Conservation (phyloP, 2,888 invertebrate species). For the Lottia gigantea region DNA sequence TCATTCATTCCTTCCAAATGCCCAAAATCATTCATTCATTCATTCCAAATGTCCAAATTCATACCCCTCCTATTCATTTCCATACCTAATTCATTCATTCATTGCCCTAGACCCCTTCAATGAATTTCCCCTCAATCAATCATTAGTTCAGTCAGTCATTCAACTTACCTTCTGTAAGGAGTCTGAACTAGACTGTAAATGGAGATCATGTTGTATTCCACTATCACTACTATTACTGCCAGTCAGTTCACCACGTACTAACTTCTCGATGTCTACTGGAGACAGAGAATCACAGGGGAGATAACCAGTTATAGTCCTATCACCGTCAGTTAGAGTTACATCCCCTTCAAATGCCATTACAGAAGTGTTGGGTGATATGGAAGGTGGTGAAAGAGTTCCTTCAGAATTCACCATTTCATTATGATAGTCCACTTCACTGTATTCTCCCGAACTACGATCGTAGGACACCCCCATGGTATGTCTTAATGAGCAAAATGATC, state of each 20-base stretch:
- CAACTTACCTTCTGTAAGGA: slow-evolving; percentile 48
- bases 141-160: too few species aligned
- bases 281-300: slow-evolving; percentile 17
- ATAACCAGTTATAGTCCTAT: slow-evolving; percentile 15
- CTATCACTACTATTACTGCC: slow-evolving; percentile 62
- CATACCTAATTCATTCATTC: too few species aligned
- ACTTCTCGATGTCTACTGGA: slow-evolving; percentile 10
- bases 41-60: too few species aligned
- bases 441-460: slow-evolving; percentile 27
- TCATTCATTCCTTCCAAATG: too few species aligned
- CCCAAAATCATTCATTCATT: too few species aligned
- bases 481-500: slow-evolving; percentile 13
- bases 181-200: slow-evolving; percentile 53
- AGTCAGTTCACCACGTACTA: slow-evolving; percentile 32
- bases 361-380: slow-evolving; percentile 12
- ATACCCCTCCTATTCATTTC: too few species aligned
- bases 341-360: slow-evolving; percentile 18
- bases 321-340: slow-evolving; percentile 7
- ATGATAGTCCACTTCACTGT: slow-evolving; percentile 21
- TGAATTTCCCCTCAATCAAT: too few species aligned
- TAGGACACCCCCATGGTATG: neutral
- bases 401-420: slow-evolving; percentile 26
- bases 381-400: slow-evolving; percentile 27
- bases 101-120: too few species aligned
- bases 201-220: slow-evolving; percentile 58